Evolutionary conservation across 2,888 invertebrate species (phyloP).

Genomic region (Holacanthella duospinosa): DNA sequence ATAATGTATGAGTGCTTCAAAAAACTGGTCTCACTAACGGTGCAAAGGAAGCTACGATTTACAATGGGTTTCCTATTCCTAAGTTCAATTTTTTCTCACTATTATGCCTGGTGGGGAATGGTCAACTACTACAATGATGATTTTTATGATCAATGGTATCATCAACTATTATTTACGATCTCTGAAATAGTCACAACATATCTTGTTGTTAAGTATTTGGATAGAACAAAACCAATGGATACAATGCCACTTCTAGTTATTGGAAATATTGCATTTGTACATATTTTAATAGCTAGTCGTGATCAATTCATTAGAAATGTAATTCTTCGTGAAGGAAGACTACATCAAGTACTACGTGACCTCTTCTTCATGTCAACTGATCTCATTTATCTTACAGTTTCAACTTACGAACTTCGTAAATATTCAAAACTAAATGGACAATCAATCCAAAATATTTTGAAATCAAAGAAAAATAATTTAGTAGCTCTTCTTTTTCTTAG

Average conservation of each 20-base stretch:
- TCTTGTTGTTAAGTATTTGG: slow-evolving; percentile 50
- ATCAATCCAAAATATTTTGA: slow-evolving; percentile 39
- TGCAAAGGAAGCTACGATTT: slow-evolving; percentile 48
- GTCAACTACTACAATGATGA: slow-evolving; percentile 63
- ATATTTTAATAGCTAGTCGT: slow-evolving; percentile 53
- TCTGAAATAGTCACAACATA: slow-evolving; percentile 54
- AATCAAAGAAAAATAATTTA: slow-evolving; percentile 40
- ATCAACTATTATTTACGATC: slow-evolving; percentile 54
- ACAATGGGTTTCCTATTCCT: slow-evolving; percentile 55
- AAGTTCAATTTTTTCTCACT: slow-evolving; percentile 55
- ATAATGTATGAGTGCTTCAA: slow-evolving; percentile 53
- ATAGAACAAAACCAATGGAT: slow-evolving; percentile 46
- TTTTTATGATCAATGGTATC: slow-evolving; percentile 58
- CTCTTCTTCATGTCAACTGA: slow-evolving; percentile 59
- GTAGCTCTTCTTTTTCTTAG: too few species aligned
- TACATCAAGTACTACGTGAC: slow-evolving; percentile 58
- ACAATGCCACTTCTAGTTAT: slow-evolving; percentile 51
- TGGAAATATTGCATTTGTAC: slow-evolving; percentile 51
- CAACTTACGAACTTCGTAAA: slow-evolving; percentile 42
- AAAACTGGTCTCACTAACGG: slow-evolving; percentile 47
- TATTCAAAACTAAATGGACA: slow-evolving; percentile 39
- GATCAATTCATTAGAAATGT: slow-evolving; percentile 58
- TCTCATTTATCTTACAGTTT: slow-evolving; percentile 52
- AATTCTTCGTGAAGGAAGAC: slow-evolving; percentile 52
- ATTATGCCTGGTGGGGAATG: slow-evolving; percentile 59